These are phyloP conservation scores for Suncus etruscus DNA, from an alignment of 2,113 vertebrate genomes.

Conservation along the genomic window DNA sequence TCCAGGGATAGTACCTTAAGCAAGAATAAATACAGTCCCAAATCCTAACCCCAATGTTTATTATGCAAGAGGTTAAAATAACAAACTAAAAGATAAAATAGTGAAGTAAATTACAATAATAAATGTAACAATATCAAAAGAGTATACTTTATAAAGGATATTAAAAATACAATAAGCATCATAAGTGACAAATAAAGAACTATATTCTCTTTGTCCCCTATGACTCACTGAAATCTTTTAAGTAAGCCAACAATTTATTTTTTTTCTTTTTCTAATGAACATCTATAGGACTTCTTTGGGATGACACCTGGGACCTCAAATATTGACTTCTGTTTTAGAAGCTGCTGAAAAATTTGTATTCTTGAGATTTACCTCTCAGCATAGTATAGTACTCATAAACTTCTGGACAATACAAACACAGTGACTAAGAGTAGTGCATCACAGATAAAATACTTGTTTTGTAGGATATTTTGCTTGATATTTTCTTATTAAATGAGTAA, in stretches of 20 bases:
- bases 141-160: no score
- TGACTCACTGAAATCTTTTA: not conserved
- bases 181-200: not conserved
- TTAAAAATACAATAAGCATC: no score
- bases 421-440: not conserved
- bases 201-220: not conserved
- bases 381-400: not conserved
- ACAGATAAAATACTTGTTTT: not conserved
- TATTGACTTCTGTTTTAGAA: not conserved
- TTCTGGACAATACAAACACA: not conserved
- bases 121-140: no score
- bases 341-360: not conserved
- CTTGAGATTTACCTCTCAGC: not conserved
- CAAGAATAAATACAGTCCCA: no score
- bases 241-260: not conserved
- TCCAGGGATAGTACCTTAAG: no score
- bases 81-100: no score
- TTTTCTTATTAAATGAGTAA: not conserved
- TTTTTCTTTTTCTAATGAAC: not conserved
- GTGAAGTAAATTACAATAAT: no score
- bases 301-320: not conserved
- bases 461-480: not conserved
- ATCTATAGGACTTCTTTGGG: not conserved
- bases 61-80: no score
- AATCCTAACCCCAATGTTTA: no score